These are phyloP conservation scores for Phoeniculus purpureus DNA, from an alignment of 2,797 vertebrate species.

Conservation along the genomic window DNA sequence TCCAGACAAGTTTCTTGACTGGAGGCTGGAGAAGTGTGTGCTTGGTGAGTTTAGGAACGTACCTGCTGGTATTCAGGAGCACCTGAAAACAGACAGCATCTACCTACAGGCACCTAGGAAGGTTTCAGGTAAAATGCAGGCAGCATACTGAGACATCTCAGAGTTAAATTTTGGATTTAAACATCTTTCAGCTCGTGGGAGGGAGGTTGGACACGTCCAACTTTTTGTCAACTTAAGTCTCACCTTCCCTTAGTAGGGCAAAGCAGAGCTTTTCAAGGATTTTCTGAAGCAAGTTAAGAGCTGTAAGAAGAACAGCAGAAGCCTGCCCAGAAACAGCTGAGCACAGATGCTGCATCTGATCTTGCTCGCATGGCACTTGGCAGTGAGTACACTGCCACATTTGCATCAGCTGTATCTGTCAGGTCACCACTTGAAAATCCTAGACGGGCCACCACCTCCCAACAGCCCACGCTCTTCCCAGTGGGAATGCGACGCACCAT, in stretches of 20 bases:
- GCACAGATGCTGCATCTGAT: neutral
- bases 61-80: neutral
- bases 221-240: neutral
- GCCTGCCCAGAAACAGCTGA: neutral
- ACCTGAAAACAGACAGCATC: neutral
- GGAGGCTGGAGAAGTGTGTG: too few relatives aligned
- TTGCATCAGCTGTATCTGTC: neutral
- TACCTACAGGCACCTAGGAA: neutral
- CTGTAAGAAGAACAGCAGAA: neutral
- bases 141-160: neutral
- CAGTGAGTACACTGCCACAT: neutral
- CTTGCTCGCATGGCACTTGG: neutral
- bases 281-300: neutral
- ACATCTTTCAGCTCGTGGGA: neutral
- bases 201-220: accelerated
- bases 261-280: neutral
- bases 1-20: neutral
- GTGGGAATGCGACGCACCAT: neutral
- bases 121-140: neutral
- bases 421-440: slow-evolving; percentile 10
- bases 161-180: neutral
- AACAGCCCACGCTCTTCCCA: neutral
- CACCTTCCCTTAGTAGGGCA: neutral
- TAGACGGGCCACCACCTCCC: neutral
- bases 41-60: neutral